Evolutionary conservation across 2,797 vertebrate species (phyloP).

Genomic region (Rhadinocentrus ornatus): DNA sequence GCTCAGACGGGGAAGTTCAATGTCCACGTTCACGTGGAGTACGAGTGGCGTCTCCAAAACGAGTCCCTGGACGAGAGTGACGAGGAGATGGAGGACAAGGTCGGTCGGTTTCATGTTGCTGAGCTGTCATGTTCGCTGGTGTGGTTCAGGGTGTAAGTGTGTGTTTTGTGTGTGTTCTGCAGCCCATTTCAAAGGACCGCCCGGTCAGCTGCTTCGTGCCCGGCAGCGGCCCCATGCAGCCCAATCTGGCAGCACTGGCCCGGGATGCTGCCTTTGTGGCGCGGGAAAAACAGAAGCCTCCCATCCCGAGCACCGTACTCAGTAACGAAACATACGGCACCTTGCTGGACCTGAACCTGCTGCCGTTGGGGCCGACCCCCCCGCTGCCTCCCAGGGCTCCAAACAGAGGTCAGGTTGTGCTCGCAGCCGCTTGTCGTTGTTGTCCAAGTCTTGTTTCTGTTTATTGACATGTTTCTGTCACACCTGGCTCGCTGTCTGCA

Average conservation of each 20-base stretch:
- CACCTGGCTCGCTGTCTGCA: constrained; percentile 6
- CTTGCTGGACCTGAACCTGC: constrained; percentile 83
- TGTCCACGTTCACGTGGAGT: constrained; percentile 95
- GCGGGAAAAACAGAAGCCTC: constrained; percentile 88
- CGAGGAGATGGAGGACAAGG: constrained; percentile 95
- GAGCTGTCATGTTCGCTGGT: no score
- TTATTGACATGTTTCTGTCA: not conserved
- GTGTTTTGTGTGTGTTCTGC: constrained; percentile 14
- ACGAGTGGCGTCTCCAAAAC: constrained; percentile 94
- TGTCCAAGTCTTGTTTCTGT: not conserved
- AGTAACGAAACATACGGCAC: constrained; percentile 96
- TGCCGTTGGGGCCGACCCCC: constrained; percentile 76
- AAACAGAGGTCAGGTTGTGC: constrained; percentile 73
- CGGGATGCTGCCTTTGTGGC: constrained; percentile 85
- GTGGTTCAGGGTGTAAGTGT: not conserved
- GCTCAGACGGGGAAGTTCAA: constrained; percentile 94
- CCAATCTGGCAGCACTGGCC: constrained; percentile 82
- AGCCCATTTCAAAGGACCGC: constrained; percentile 95
- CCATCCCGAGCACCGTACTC: constrained; percentile 86
- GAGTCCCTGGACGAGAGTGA: constrained; percentile 96
- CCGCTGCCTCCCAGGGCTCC: constrained; percentile 88
- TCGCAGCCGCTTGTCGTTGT: no score
- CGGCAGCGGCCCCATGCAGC: constrained; percentile 79
- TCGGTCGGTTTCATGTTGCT: constrained; percentile 49
- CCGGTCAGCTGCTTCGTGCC: constrained; percentile 90